Evolutionary conservation across 2,113 vertebrate species (phyloP).

Genomic region (Tinamus guttatus): DNA sequence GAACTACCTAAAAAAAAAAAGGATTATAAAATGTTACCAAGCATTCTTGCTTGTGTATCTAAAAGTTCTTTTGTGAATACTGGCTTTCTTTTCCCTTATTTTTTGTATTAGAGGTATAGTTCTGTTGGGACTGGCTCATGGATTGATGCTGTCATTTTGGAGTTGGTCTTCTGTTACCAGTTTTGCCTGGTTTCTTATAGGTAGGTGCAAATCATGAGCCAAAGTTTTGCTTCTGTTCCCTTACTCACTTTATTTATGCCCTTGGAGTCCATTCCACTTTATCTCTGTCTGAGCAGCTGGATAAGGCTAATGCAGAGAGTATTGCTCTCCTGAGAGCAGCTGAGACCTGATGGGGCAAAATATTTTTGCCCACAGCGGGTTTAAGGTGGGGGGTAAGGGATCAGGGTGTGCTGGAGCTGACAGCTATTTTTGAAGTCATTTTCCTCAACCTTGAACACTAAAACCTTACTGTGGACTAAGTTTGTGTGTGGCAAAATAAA

Average conservation of each 20-base stretch:
- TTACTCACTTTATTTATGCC: not conserved
- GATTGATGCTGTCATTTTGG: conserved; percentile 73
- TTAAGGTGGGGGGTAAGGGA: not conserved
- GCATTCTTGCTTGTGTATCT: not conserved
- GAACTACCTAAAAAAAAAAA: not conserved
- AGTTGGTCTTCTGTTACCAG: conserved; percentile 36
- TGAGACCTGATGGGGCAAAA: not conserved
- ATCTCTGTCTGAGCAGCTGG: not conserved
- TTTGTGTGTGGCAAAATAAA: not conserved
- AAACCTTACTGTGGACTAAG: not conserved
- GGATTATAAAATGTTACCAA: not conserved
- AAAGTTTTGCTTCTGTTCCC: not conserved
- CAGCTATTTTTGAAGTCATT: not conserved
- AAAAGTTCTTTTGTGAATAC: not conserved
- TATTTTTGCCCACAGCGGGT: not conserved
- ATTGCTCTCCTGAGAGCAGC: not conserved
- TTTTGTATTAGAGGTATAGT: conserved; percentile 52
- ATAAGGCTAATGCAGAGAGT: not conserved
- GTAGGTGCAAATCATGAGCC: conserved; percentile 27
- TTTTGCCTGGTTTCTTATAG: conserved; percentile 60
- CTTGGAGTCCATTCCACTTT: not conserved
- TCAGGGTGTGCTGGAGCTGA: not conserved
- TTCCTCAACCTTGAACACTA: not conserved
- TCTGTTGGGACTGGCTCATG: conserved; percentile 64
- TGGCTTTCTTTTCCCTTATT: not conserved